Evolutionary conservation across 2,888 invertebrate genomes (phyloP), one percentile per base, ranked within the genome.

Genomic region (Tromatobia lineatoria): DNA sequence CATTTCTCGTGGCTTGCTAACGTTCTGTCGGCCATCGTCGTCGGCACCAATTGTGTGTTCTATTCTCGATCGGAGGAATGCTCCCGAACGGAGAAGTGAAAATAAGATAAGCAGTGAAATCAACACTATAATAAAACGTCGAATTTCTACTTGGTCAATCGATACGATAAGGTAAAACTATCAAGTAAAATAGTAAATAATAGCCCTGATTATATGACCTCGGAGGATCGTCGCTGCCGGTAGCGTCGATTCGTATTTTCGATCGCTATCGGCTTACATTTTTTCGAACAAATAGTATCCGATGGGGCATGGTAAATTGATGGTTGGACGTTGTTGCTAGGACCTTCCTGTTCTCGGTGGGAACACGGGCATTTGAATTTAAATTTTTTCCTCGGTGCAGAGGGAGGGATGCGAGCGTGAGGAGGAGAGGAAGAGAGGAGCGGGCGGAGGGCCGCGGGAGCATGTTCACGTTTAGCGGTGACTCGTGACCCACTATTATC

Each of bases 321-420:
- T n/a, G 80, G 23, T 23, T 70, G 47, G 57, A 50, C 57, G 69
- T 66, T 75, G 45, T 64, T 47, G 69, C 61, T 20, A 13, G 70
- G 11, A 29, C 59, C 73, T 54, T 20, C 45, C 15, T 57, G 71
- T 77, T 45, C 70, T 34, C 70, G 34, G 38, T 10, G 59, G 52
- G 13, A 4, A 42, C 71, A 11, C 13, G 74, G 57, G 64, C 52
- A 76, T 83, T 83, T 83, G 83, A 76, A 83, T 83, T 76, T 71
- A 80, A 83, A 83, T 83, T 83, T 78, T 78, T 70, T 4, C n/a
- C 54, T 11, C n/a, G 29, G n/a, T 50, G 4, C 15, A 20, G 59
- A 15, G 13, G 29, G 45, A 25, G 11, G 4, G 34, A 20, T 25
- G 57, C 45, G 15, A 45, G 45, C 23, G 13, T 15, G 20, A 42